Evolutionary conservation across 2,888 invertebrate genomes (phyloP).

Genomic region (Epinotia ramella): DNA sequence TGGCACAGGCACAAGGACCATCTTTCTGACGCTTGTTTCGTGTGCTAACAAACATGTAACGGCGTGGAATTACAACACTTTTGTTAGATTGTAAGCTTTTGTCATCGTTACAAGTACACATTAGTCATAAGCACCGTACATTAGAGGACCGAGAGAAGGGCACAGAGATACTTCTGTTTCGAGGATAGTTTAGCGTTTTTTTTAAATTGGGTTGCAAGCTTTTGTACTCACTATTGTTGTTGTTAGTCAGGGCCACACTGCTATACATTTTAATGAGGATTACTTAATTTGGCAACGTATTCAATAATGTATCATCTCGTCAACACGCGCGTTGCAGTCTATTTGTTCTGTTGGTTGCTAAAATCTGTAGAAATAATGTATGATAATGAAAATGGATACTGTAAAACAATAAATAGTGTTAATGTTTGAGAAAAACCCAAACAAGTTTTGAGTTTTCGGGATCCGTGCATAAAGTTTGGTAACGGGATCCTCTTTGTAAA

Average conservation of each 20-base stretch:
- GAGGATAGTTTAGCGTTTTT: background rate
- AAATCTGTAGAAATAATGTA: no score
- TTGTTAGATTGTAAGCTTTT: slow-evolving; percentile 81
- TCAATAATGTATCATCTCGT: no score
- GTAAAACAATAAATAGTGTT: no score
- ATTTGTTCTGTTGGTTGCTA: no score
- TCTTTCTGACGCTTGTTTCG: slow-evolving; percentile 36
- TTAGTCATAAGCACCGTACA: slow-evolving; percentile 68
- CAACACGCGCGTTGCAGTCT: no score
- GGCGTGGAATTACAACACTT: slow-evolving; percentile 81
- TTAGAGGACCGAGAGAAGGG: slow-evolving; percentile 48
- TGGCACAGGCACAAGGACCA: slow-evolving; percentile 48
- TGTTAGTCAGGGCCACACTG: background rate
- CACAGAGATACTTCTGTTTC: slow-evolving; percentile 2
- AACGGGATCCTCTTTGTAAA: no score
- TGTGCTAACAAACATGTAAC: slow-evolving; percentile 71
- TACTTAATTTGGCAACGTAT: background rate
- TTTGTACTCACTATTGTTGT: background rate
- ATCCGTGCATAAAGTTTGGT: no score
- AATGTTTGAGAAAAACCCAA: no score
- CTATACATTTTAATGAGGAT: background rate
- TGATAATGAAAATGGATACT: no score
- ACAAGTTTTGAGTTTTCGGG: no score
- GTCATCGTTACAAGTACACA: slow-evolving; percentile 74
- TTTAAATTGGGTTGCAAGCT: background rate